Percentiles rank a stretch among this genome's conserved stretches.
These are phyloP conservation scores for Laticauda laticaudata DNA, from an alignment of 2,113 vertebrate species.

Conservation along the genomic window DNA sequence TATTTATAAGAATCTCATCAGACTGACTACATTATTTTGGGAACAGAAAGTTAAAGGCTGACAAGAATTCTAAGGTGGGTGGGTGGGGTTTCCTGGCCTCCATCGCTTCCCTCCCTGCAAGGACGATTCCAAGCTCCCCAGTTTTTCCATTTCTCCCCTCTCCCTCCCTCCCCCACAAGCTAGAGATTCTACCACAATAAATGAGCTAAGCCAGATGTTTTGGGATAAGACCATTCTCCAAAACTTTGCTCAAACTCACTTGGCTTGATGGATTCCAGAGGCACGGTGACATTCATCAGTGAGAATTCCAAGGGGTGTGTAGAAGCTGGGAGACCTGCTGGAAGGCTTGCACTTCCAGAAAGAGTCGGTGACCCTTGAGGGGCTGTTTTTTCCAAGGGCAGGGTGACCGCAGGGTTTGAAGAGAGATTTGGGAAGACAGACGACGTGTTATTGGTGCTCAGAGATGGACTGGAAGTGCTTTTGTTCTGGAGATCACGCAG, in stretches of 20 bases:
- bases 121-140: background rate
- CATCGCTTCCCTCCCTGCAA: background rate
- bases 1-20: background rate
- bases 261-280: conserved; percentile 95
- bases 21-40: background rate
- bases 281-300: conserved; percentile 82
- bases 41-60: background rate
- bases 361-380: conserved; percentile 35
- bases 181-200: background rate
- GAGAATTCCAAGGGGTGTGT: conserved; percentile 73
- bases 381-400: conserved; percentile 59
- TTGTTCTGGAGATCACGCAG: conserved; percentile 90
- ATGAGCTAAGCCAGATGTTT: background rate
- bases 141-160: background rate
- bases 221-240: background rate
- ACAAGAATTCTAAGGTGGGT: background rate
- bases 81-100: background rate
- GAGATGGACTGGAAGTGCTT: conserved; percentile 54
- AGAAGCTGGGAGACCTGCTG: conserved; percentile 43
- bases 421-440: conserved; percentile 50
- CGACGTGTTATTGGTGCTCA: conserved; percentile 42
- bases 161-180: background rate
- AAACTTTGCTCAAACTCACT: conserved; percentile 73
- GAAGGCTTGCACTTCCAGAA: conserved; percentile 40
- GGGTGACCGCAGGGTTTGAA: conserved; percentile 55